These are phyloP conservation scores for Meliscaeva auricollis DNA, from an alignment of 2,888 invertebrate species.

Conservation along the genomic window DNA sequence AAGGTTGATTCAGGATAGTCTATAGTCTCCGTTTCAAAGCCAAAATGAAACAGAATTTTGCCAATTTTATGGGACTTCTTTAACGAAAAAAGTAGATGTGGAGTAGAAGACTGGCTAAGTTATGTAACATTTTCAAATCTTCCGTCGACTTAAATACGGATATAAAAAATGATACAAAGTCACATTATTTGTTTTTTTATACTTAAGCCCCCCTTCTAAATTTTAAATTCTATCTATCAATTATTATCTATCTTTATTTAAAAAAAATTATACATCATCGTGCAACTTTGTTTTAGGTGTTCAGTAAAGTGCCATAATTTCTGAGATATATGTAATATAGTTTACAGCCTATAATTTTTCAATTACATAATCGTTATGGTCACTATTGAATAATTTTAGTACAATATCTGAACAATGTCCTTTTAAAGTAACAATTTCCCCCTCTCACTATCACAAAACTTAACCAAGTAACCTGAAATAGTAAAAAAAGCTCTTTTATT, in stretches of 20 bases:
- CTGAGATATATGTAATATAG: not conserved
- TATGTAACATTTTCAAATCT: too few relatives aligned
- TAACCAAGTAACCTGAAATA: constrained; percentile 20
- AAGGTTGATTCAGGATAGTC: too few relatives aligned
- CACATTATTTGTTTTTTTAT: too few relatives aligned
- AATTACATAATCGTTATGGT: not conserved
- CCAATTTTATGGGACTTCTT: too few relatives aligned
- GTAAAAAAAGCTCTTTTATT: not conserved
- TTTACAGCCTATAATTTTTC: not conserved
- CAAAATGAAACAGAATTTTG: too few relatives aligned
- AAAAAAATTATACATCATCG: not conserved
- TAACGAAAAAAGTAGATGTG: too few relatives aligned
- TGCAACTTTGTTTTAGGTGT: not conserved
- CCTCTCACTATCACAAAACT: not conserved
- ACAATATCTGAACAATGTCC: not conserved
- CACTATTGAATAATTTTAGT: not conserved
- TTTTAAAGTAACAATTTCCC: not conserved
- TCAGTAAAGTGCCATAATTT: not conserved
- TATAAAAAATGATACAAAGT: too few relatives aligned
- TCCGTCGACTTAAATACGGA: too few relatives aligned
- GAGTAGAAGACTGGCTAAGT: too few relatives aligned
- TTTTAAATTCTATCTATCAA: not conserved
- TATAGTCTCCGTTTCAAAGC: too few relatives aligned
- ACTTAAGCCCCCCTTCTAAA: too few relatives aligned
- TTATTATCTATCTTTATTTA: too few relatives aligned